phyloP scores from a whole-genome alignment of 1,140 invertebrate genomes.

The Diabrotica virgifera region DNA sequence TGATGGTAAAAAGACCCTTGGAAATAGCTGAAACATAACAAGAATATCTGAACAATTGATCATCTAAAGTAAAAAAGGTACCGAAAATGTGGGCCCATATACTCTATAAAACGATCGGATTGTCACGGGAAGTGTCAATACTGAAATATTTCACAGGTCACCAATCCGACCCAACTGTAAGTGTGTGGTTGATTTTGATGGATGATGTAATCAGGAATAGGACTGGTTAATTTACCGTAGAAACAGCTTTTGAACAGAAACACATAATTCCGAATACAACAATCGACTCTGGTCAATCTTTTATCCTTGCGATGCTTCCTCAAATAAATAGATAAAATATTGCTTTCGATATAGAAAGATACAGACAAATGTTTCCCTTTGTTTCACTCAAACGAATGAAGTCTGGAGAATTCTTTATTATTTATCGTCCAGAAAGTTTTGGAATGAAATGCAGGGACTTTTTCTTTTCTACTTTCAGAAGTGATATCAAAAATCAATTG shows the following conservation, averaged over 20 bases:
- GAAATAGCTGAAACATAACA: too few species aligned
- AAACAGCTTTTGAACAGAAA: constrained; percentile 28
- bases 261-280: constrained; percentile 28
- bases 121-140: background rate
- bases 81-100: too few species aligned
- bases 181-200: constrained; percentile 35
- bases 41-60: too few species aligned
- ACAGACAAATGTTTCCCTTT: constrained; percentile 12
- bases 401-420: constrained; percentile 9
- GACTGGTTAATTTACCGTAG: constrained; percentile 33
- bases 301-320: background rate
- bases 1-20: too few species aligned
- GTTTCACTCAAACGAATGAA: constrained; percentile 6
- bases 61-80: too few species aligned
- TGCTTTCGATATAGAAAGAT: constrained; percentile 4
- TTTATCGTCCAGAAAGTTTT: background rate
- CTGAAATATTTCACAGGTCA: constrained; percentile 11
- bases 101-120: background rate
- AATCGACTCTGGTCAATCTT: constrained; percentile 18
- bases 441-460: too few species aligned
- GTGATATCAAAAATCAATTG: too few species aligned
- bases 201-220: constrained; percentile 35
- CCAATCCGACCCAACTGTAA: constrained; percentile 8
- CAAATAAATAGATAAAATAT: constrained; percentile 15
- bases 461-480: too few species aligned